Evolutionary conservation across 2,888 invertebrate genomes (phyloP).

Genomic region (Lutraria lutraria): DNA sequence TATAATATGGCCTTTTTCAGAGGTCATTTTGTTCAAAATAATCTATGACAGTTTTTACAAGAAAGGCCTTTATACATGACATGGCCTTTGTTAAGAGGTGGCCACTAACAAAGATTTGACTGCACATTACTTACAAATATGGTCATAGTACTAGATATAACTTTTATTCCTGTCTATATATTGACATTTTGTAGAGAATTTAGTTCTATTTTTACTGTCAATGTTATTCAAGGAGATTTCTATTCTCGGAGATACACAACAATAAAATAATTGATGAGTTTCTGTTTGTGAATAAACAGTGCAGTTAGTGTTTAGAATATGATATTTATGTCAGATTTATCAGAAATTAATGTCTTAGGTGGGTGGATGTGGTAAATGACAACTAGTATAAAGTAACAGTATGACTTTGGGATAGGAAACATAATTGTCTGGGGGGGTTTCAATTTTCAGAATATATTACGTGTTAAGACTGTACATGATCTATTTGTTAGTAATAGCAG

Average conservation of each 20-base stretch:
- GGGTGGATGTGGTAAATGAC: constrained; percentile 15
- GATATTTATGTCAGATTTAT: background rate
- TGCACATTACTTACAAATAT: background rate
- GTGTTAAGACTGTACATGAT: background rate
- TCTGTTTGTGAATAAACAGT: background rate
- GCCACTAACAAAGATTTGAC: no score
- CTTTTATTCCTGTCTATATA: background rate
- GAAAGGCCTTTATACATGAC: no score
- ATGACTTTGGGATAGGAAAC: background rate
- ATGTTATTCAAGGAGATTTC: background rate
- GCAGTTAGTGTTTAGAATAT: background rate
- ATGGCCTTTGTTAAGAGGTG: no score
- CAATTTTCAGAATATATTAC: background rate
- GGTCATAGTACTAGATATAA: background rate
- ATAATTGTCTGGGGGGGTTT: background rate
- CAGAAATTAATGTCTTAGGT: constrained; percentile 13
- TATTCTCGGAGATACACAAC: background rate
- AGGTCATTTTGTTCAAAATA: no score
- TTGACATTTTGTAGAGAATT: background rate
- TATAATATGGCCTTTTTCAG: no score
- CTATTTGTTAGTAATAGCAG: background rate
- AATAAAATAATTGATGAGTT: background rate
- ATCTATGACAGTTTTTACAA: no score
- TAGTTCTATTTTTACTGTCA: constrained; percentile 5
- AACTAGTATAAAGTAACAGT: background rate